Percentiles rank a stretch among this genome's conserved stretches.
phyloP scores from a whole-genome alignment of 1,140 invertebrate genomes.

The Polypedilum pembai region DNA sequence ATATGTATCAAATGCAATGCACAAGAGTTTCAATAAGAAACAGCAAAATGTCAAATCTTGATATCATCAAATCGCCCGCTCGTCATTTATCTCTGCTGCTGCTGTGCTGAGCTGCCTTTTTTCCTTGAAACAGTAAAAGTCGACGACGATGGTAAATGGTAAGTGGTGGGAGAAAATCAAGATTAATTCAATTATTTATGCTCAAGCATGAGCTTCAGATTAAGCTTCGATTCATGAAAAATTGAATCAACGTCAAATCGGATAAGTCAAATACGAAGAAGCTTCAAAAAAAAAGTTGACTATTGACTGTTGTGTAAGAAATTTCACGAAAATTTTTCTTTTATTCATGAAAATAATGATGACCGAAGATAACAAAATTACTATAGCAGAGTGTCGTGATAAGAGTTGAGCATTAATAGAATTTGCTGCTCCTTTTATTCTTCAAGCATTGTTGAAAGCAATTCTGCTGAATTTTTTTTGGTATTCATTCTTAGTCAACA shows the following conservation, averaged over 20 bases:
- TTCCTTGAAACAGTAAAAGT: not conserved
- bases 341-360: slow-evolving; percentile 19
- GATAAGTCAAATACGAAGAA: not conserved
- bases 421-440: not conserved
- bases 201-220: slow-evolving; percentile 20
- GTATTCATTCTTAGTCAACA: too few relatives aligned
- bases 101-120: not conserved
- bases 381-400: not conserved
- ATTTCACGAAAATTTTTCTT: not conserved
- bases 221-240: slow-evolving; percentile 27
- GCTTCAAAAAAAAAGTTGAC: too few relatives aligned
- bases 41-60: slow-evolving; percentile 3
- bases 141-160: not conserved
- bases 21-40: not conserved
- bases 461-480: not conserved
- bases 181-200: slow-evolving; percentile 27
- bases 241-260: slow-evolving; percentile 26
- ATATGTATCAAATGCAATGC: too few relatives aligned
- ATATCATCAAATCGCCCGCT: slow-evolving; percentile 11
- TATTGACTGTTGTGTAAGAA: too few relatives aligned
- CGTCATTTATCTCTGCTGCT: not conserved
- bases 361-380: slow-evolving; percentile 13
- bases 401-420: slow-evolving; percentile 12
- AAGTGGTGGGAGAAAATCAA: not conserved
- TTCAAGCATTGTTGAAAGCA: not conserved